Percentiles rank a stretch among this genome's conserved stretches.
phyloP scores from a whole-genome alignment of 1,140 invertebrate genomes.

The Ditylenchus dipsaci region DNA sequence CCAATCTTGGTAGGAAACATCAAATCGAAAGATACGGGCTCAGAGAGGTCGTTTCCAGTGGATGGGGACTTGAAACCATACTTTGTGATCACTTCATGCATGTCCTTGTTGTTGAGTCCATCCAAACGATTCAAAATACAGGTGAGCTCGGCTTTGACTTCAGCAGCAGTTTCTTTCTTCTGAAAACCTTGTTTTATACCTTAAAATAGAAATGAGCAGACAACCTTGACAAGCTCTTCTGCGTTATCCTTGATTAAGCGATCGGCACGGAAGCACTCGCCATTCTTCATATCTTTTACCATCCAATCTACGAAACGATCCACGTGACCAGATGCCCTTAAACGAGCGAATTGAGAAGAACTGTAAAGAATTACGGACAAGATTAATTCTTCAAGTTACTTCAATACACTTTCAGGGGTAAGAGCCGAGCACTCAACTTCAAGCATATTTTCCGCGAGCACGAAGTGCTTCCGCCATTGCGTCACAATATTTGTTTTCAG shows the following conservation, averaged over 20 bases:
- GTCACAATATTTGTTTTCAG: slow-evolving; percentile 89
- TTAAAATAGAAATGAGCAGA: background rate
- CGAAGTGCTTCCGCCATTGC: slow-evolving; percentile 90
- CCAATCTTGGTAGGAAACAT: slow-evolving; percentile 96
- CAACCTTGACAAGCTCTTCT: slow-evolving; percentile 70
- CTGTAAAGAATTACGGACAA: background rate
- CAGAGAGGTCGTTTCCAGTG: slow-evolving; percentile 85
- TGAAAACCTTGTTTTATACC: background rate
- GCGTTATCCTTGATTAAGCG: slow-evolving; percentile 81
- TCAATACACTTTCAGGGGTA: slow-evolving; percentile 90
- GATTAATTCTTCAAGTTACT: slow-evolving; percentile 61
- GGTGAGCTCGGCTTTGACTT: slow-evolving; percentile 64
- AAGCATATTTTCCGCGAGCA: slow-evolving; percentile 94
- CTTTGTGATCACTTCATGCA: slow-evolving; percentile 75
- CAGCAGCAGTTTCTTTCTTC: slow-evolving; percentile 73
- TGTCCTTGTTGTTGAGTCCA: slow-evolving; percentile 80
- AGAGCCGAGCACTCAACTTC: slow-evolving; percentile 96
- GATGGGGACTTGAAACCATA: slow-evolving; percentile 89
- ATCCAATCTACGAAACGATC: slow-evolving; percentile 97
- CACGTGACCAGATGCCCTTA: slow-evolving; percentile 89
- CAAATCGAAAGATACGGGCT: slow-evolving; percentile 94
- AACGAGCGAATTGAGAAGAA: slow-evolving; percentile 44
- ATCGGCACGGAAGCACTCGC: slow-evolving; percentile 92
- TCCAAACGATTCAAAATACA: slow-evolving; percentile 64
- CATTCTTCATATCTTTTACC: slow-evolving; percentile 92